Percentiles rank a stretch among this genome's conserved stretches.
These are phyloP conservation scores for Pangasianodon gigas DNA, from an alignment of 2,113 vertebrate genomes.

Conservation along the genomic window DNA sequence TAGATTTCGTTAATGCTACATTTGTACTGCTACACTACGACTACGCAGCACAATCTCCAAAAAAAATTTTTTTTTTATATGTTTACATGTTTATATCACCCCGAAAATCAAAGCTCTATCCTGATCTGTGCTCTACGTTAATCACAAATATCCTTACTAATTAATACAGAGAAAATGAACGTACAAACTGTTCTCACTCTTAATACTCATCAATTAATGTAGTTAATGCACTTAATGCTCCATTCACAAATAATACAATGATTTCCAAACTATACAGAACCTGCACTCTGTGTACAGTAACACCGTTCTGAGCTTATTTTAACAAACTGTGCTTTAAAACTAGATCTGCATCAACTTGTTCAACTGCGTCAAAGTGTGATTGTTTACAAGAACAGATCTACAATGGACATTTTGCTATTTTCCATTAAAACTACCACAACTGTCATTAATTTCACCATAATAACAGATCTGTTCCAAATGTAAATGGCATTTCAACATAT, in stretches of 20 bases:
- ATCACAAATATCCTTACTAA: not conserved
- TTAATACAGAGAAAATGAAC: not conserved
- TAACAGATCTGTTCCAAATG: not conserved
- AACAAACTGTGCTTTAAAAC: constrained; percentile 10
- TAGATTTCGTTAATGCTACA: constrained; percentile 33
- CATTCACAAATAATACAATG: not conserved
- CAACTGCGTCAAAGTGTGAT: not conserved
- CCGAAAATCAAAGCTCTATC: not conserved
- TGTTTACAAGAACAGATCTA: not conserved
- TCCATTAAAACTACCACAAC: not conserved
- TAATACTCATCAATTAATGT: not conserved
- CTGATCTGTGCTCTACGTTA: not conserved
- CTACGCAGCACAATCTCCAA: not conserved
- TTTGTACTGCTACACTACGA: constrained; percentile 19
- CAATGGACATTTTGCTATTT: not conserved
- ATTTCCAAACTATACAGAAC: not conserved
- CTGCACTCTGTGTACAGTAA: not conserved
- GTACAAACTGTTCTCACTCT: not conserved
- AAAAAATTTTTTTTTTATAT: not conserved
- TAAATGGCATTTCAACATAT: not conserved
- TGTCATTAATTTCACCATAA: not conserved
- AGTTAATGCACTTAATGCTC: not conserved
- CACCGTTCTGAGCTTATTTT: not conserved
- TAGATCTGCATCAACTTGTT: too few species aligned
- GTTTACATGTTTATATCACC: not conserved